phyloP scores from a whole-genome alignment of 2,113 vertebrate genomes.

The Spea bombifrons region DNA sequence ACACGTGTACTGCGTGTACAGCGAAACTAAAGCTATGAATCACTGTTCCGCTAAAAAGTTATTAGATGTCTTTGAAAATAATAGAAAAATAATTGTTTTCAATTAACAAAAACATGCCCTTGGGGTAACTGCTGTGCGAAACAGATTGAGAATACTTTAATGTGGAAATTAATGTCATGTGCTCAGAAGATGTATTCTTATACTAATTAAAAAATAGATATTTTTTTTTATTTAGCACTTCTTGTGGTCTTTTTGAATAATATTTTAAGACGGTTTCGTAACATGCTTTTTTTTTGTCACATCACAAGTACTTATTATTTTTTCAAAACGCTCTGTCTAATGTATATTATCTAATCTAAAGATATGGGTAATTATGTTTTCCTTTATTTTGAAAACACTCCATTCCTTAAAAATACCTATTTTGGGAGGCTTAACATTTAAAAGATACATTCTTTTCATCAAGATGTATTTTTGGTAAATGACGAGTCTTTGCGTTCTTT shows the following conservation, averaged over 20 bases:
- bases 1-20: conserved; percentile 33
- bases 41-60: conserved; percentile 20
- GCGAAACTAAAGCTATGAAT: conserved; percentile 4
- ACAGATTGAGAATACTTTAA: conserved; percentile 10
- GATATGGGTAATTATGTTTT: conserved; percentile 26
- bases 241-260: conserved; percentile 33
- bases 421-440: too few relatives aligned
- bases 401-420: too few relatives aligned
- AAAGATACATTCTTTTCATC: too few relatives aligned
- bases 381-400: background rate
- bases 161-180: conserved; percentile 14
- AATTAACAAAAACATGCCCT: conserved; percentile 34
- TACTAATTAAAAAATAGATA: conserved; percentile 33
- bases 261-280: background rate
- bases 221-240: conserved; percentile 8
- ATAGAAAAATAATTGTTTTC: conserved; percentile 18
- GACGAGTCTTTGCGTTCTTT: too few relatives aligned
- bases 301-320: background rate
- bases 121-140: conserved; percentile 24
- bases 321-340: too few relatives aligned
- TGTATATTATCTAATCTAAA: background rate
- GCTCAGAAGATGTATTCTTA: conserved; percentile 29
- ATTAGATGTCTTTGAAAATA: conserved; percentile 30
- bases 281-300: conserved; percentile 19
- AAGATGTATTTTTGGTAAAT: too few relatives aligned